Conservation (phyloP, 2,888 invertebrate species). For the Phortica okadai region DNA sequence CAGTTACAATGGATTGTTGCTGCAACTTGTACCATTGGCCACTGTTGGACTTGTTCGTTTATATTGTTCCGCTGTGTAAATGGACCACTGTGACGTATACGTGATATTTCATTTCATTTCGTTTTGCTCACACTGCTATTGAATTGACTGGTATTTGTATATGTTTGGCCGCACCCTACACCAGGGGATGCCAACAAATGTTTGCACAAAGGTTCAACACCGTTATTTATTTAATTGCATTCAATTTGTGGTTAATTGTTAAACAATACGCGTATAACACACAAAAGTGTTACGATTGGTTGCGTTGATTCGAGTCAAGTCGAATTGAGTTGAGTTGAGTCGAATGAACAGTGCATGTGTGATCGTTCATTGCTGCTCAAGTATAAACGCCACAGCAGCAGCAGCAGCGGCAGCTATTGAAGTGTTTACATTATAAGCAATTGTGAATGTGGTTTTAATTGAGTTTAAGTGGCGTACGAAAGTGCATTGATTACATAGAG, state of each 20-base stretch:
- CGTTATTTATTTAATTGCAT: slow-evolving; percentile 72
- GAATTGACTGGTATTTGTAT: slow-evolving; percentile 36
- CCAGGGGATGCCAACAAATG: slow-evolving; percentile 56
- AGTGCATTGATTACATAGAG: slow-evolving; percentile 34
- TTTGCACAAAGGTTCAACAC: slow-evolving; percentile 71
- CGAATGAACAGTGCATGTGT: not conserved
- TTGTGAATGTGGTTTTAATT: slow-evolving; percentile 69
- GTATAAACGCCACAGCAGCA: slow-evolving; percentile 31
- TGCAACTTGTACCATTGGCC: not conserved
- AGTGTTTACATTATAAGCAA: slow-evolving; percentile 67
- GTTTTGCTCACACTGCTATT: not conserved
- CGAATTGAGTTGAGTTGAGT: not conserved
- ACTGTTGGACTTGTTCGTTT: slow-evolving; percentile 1
- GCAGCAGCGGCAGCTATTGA: slow-evolving; percentile 23
- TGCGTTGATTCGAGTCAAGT: not conserved
- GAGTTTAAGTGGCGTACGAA: slow-evolving; percentile 62
- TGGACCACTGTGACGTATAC: slow-evolving; percentile 68
- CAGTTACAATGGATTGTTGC: not conserved
- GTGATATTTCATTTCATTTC: slow-evolving; percentile 67
- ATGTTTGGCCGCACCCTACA: slow-evolving; percentile 41
- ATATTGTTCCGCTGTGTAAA: slow-evolving; percentile 47
- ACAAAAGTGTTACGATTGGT: not conserved
- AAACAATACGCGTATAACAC: slow-evolving; percentile 59
- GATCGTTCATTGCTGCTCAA: slow-evolving; percentile 25
- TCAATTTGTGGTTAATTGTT: slow-evolving; percentile 72